Base-by-base conservation (phyloP, 2,888 invertebrate genomes). In the Creontiades dilutus region DNA sequence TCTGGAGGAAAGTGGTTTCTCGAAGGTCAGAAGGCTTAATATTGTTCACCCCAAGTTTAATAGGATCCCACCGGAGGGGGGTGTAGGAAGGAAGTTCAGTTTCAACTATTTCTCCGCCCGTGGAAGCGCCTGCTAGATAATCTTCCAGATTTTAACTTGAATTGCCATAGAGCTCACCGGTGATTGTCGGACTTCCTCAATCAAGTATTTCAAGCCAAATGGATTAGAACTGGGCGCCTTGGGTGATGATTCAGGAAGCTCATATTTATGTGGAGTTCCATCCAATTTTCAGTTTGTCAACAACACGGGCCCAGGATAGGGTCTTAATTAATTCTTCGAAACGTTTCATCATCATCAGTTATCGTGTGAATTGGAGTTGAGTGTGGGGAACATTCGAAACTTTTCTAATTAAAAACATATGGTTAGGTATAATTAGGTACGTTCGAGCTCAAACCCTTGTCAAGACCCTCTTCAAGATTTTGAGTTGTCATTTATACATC, bases 251-350 rank as follows among this genome's bases (percentile, higher is more conserved):
- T 52, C 52, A 1, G 23, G 68, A 23, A 13, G 23, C 23, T 68
- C 68, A 68, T 68, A 68, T 37, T 37, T 68, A 23, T 23, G 68
- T 19, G 23, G 19, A 27, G 68, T 23, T 23, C 23, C 68, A 68
- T 68, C 68, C 68, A 68, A 68, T 68, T 68, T 68, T 68, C 68
- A 23, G 68, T 68, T 68, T 68, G 68, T 68, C 68, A 68, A 68
- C 68, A 68, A 23, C 68, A 23, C 11, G 23, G 23, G 23, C 68
- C 12, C 11, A 27, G 27, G 27, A 13, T 5, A 68, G 27, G 68
- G 68, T 68, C 27, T 68, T 68, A 23, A 68, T 68, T 68, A 68
- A 61, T 52, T 52, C 52, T 52, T 52, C 52, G 52, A 52, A 52
- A 52, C 52, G 52, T 52, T 52, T 52, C 52, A 52, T 52, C 52